Percentiles rank a stretch among this genome's conserved stretches.
Evolutionary conservation across 2,888 invertebrate genomes (phyloP).

Genomic region (Drosophila ochracea): DNA sequence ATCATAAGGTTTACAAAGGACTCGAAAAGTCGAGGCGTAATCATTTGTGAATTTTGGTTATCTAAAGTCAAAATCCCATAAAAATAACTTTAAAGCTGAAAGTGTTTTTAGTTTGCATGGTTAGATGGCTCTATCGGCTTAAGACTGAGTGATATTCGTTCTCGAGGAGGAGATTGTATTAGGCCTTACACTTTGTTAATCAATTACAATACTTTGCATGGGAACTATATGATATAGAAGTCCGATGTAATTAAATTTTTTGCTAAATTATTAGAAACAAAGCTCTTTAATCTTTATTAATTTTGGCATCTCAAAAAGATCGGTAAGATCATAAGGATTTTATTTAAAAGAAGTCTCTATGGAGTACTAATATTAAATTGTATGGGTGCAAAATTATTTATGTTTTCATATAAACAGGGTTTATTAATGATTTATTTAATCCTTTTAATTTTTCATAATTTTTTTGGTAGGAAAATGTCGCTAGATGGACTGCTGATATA

Average conservation of each 20-base stretch:
- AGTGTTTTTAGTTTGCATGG: background rate
- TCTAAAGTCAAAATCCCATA: background rate
- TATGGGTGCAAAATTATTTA: background rate
- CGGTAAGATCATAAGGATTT: background rate
- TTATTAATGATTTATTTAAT: constrained; percentile 6
- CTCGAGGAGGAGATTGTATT: background rate
- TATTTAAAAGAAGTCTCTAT: background rate
- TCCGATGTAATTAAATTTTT: background rate
- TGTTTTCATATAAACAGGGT: background rate
- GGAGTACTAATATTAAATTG: background rate
- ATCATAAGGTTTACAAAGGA: background rate
- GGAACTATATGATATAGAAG: background rate
- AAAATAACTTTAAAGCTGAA: background rate
- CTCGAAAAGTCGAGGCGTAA: background rate
- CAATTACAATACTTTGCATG: background rate
- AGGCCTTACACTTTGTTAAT: background rate
- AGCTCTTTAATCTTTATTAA: background rate
- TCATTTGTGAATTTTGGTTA: background rate
- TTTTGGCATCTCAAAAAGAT: background rate
- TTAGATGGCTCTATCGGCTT: background rate
- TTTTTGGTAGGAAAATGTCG: constrained; percentile 21
- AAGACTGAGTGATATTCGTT: background rate
- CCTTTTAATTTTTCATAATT: constrained; percentile 11
- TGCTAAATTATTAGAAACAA: background rate
- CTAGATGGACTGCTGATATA: constrained; percentile 18